These are phyloP conservation scores for Exocentrus adspersus DNA, from an alignment of 2,888 invertebrate genomes.

Conservation along the genomic window DNA sequence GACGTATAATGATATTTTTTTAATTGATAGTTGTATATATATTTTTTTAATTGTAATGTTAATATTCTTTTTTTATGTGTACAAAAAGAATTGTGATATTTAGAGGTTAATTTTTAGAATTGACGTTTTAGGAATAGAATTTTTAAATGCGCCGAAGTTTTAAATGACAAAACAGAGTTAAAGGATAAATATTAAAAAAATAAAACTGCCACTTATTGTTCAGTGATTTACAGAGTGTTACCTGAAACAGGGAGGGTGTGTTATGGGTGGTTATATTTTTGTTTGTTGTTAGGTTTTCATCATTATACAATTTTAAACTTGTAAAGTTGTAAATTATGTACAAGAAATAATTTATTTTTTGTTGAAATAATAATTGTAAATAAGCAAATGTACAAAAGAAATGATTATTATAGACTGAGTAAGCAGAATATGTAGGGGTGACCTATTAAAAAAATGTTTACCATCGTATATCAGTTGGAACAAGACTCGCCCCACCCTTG, in stretches of 20 bases:
- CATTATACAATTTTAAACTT: constrained; percentile 46
- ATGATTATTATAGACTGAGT: constrained; percentile 54
- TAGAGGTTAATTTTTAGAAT: constrained; percentile 51
- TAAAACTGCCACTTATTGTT: constrained; percentile 48
- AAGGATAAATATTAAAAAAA: constrained; percentile 6
- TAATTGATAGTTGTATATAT: constrained; percentile 45
- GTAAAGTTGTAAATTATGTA: constrained; percentile 53
- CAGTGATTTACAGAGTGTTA: constrained; percentile 48
- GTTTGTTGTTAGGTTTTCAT: constrained; percentile 47
- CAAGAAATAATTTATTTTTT: constrained; percentile 51
- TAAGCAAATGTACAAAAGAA: constrained; percentile 50
- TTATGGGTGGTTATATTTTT: constrained; percentile 43
- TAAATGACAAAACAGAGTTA: constrained; percentile 25
- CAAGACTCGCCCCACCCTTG: not conserved
- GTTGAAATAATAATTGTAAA: constrained; percentile 40
- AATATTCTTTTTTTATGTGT: constrained; percentile 46
- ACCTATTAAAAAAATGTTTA: constrained; percentile 38
- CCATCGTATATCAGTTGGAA: too few species aligned
- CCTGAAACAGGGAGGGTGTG: constrained; percentile 23
- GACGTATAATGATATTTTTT: constrained; percentile 49
- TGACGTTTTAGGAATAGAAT: constrained; percentile 35
- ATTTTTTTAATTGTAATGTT: constrained; percentile 44
- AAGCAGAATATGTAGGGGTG: constrained; percentile 44
- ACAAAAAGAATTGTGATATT: constrained; percentile 55
- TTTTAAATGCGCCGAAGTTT: constrained; percentile 39